A percentile compares a stretch with the other conserved stretches of the same genome.
phyloP scores from a whole-genome alignment of 2,888 invertebrate genomes.

The Drosophila paranaensis region DNA sequence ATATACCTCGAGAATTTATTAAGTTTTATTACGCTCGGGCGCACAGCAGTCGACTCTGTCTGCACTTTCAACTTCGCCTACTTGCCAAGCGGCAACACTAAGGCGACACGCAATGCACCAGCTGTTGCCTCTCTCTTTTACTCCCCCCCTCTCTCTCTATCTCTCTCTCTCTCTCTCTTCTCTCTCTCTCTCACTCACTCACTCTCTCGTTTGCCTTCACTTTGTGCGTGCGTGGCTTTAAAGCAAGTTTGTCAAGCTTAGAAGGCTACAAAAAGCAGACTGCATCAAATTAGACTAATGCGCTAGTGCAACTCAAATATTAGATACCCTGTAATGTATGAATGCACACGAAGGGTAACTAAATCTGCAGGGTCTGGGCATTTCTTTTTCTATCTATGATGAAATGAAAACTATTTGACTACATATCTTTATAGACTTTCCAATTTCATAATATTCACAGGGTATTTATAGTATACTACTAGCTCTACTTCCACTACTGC shows the following conservation, averaged over 20 bases:
- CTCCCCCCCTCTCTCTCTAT: background rate
- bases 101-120: constrained; percentile 34
- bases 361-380: background rate
- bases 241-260: constrained; percentile 59
- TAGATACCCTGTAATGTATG: background rate
- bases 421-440: background rate
- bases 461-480: background rate
- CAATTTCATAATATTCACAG: background rate
- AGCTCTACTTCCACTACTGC: background rate
- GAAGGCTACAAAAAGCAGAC: constrained; percentile 31
- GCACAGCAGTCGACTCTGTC: constrained; percentile 56
- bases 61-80: constrained; percentile 19
- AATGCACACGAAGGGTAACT: background rate
- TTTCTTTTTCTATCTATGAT: background rate
- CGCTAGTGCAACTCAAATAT: background rate
- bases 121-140: constrained; percentile 5
- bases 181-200: too few relatives aligned
- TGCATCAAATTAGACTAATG: constrained; percentile 23
- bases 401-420: background rate
- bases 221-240: constrained; percentile 46
- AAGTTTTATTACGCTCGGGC: constrained; percentile 65
- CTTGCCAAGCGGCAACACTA: constrained; percentile 3
- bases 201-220: background rate
- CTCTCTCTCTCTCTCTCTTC: background rate
- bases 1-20: constrained; percentile 72